Conservation (phyloP, 2,888 invertebrate species). For the Toxonevra muliebris region DNA sequence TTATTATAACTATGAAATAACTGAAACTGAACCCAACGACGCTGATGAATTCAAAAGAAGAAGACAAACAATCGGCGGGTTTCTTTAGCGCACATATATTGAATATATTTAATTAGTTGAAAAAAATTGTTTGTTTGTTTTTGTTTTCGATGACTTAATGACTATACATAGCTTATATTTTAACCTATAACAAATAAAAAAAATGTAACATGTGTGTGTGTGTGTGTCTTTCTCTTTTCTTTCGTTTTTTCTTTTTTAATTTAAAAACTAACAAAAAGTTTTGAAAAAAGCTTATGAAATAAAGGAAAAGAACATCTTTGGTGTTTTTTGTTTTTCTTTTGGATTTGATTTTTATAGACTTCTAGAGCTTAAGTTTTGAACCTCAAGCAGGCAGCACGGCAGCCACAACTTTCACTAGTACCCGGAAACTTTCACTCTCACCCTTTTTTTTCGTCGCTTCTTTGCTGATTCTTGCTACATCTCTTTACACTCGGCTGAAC, state of each 20-base stretch:
- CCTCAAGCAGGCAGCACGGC: slow-evolving; percentile 26
- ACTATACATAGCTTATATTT: no score
- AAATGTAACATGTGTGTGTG: background rate
- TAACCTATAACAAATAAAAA: no score
- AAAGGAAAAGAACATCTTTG: slow-evolving; percentile 36
- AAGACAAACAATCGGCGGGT: slow-evolving; percentile 37
- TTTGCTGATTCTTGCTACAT: background rate
- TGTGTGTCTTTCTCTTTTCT: background rate
- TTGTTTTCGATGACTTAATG: no score
- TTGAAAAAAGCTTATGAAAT: no score
- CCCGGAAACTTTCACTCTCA: background rate
- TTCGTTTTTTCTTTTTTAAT: no score
- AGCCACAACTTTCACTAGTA: slow-evolving; percentile 4
- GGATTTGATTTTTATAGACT: slow-evolving; percentile 25
- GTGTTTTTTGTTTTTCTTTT: slow-evolving; percentile 15
- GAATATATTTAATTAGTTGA: slow-evolving; percentile 18
- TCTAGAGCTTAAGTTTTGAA: slow-evolving; percentile 38
- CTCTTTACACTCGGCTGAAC: background rate
- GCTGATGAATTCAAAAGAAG: slow-evolving; percentile 27
- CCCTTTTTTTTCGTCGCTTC: background rate
- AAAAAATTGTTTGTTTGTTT: no score
- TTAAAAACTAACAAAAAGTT: no score
- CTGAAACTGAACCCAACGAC: slow-evolving; percentile 7
- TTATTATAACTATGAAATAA: slow-evolving; percentile 19
- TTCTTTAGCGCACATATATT: slow-evolving; percentile 43